These are phyloP conservation scores for Drosophila eohydei DNA, from an alignment of 2,888 invertebrate species.

Conservation along the genomic window DNA sequence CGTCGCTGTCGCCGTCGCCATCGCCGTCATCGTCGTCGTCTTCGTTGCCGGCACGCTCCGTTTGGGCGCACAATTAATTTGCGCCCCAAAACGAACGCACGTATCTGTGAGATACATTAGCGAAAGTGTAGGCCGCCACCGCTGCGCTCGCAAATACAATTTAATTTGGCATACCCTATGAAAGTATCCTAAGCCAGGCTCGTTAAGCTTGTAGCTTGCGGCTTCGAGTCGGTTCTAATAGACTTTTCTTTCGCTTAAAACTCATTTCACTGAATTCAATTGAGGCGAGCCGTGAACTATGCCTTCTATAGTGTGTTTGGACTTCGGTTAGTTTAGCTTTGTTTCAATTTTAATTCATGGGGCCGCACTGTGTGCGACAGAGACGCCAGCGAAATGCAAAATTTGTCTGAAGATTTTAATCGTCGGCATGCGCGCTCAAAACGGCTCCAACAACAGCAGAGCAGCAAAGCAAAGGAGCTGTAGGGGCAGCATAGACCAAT, in stretches of 20 bases:
- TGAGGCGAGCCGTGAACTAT: not conserved
- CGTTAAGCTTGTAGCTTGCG: not conserved
- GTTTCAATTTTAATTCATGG: conserved; percentile 76
- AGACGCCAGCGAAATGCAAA: conserved; percentile 76
- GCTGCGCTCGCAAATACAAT: conserved; percentile 71
- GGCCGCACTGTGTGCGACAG: conserved; percentile 63
- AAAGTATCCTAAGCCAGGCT: not conserved
- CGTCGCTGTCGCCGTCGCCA: conserved; percentile 63
- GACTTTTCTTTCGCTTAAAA: not conserved
- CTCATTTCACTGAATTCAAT: not conserved
- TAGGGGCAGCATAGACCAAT: conserved; percentile 34
- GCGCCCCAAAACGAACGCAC: conserved; percentile 74
- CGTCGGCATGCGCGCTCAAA: conserved; percentile 75
- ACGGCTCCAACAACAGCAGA: conserved; percentile 53
- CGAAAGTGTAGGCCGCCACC: conserved; percentile 72
- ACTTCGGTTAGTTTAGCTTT: conserved; percentile 25
- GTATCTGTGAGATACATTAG: conserved; percentile 79
- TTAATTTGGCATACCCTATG: conserved; percentile 67
- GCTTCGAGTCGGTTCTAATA: too few species aligned
- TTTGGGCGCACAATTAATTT: conserved; percentile 84
- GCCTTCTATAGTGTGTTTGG: conserved; percentile 22
- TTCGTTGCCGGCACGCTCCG: conserved; percentile 82
- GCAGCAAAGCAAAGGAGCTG: not conserved
- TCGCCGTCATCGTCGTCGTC: conserved; percentile 16
- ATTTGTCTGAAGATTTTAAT: conserved; percentile 84